Evolutionary conservation across 2,888 invertebrate species (phyloP).

Genomic region (Plagodis dolabraria): DNA sequence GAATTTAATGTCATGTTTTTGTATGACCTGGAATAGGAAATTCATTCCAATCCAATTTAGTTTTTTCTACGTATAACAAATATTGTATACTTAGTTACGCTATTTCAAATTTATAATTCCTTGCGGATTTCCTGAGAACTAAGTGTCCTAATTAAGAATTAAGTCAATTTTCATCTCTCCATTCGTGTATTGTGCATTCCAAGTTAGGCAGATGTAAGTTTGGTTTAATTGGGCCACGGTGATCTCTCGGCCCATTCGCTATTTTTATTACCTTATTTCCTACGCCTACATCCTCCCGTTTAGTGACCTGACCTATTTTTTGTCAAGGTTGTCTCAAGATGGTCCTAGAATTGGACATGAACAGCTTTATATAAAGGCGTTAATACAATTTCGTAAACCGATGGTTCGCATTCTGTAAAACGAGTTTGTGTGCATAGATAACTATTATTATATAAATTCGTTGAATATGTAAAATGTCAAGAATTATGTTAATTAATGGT

Average conservation of each 20-base stretch:
- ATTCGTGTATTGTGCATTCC: slow-evolving; percentile 15
- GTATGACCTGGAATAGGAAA: neutral
- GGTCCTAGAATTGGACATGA: too few species aligned
- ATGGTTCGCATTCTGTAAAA: too few species aligned
- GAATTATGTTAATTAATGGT: too few species aligned
- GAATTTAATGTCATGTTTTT: neutral
- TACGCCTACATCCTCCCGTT: slow-evolving; percentile 6
- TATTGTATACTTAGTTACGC: too few species aligned
- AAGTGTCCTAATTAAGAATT: neutral
- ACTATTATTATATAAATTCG: too few species aligned
- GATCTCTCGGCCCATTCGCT: slow-evolving; percentile 7
- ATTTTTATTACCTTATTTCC: neutral
- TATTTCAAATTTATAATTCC: too few species aligned
- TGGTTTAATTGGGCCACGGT: slow-evolving; percentile 1
- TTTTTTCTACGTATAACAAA: neutral
- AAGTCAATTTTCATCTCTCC: neutral
- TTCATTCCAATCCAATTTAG: neutral
- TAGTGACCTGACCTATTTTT: neutral
- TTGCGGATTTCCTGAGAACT: neutral
- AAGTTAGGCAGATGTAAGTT: slow-evolving; percentile 9
- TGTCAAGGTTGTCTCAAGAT: too few species aligned
- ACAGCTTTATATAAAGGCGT: too few species aligned
- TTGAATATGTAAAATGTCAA: too few species aligned
- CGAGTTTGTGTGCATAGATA: too few species aligned
- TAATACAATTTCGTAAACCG: too few species aligned